Evolutionary conservation across 2,797 vertebrate genomes (phyloP).

Genomic region (Aldrovandia affinis): DNA sequence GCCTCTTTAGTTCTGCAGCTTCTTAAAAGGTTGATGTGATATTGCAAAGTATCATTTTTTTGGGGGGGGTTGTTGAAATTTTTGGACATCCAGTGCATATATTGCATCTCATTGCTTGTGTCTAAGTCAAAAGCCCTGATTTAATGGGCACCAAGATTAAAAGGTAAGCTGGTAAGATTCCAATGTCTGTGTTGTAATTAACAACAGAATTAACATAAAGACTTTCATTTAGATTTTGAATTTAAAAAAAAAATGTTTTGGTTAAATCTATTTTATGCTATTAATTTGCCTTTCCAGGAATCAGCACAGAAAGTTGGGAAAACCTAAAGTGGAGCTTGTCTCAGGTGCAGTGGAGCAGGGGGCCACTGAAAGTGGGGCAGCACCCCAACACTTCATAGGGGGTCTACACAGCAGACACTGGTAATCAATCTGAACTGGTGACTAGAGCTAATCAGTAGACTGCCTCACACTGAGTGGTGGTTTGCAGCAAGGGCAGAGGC

Average conservation of each 20-base stretch:
- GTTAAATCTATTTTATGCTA: background rate
- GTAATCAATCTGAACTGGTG: background rate
- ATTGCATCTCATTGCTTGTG: constrained; percentile 72
- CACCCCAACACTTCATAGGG: no score
- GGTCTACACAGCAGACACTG: no score
- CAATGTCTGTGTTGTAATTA: constrained; percentile 63
- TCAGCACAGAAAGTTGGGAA: background rate
- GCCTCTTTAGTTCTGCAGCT: constrained; percentile 93
- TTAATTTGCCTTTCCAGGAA: constrained; percentile 10
- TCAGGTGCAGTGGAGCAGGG: background rate
- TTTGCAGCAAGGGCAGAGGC: background rate
- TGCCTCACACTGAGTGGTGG: background rate
- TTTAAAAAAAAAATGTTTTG: background rate
- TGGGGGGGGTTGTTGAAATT: constrained; percentile 56
- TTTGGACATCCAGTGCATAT: constrained; percentile 63
- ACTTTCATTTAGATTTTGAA: background rate
- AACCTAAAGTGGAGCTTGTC: background rate
- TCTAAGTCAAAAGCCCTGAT: constrained; percentile 68
- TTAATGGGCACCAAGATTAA: constrained; percentile 64
- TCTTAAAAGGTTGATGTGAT: constrained; percentile 88
- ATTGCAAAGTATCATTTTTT: constrained; percentile 62
- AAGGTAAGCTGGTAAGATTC: no score
- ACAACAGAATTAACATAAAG: background rate
- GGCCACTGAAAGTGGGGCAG: no score
- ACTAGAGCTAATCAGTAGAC: background rate